Evolutionary conservation across 2,797 vertebrate genomes (phyloP).

Genomic region (Anguilla megastoma): DNA sequence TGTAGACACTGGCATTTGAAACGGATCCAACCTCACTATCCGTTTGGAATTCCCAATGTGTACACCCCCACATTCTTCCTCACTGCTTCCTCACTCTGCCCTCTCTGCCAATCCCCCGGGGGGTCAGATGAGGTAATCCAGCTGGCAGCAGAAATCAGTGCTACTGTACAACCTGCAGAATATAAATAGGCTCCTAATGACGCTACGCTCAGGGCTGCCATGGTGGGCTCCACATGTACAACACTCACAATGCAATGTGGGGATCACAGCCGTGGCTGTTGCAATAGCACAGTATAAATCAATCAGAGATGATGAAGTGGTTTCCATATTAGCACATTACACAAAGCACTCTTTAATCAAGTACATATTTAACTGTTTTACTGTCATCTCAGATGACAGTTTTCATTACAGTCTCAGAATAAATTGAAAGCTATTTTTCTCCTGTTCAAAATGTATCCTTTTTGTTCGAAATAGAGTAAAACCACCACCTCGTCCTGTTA

Average conservation of each 20-base stretch:
- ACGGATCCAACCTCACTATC: background rate
- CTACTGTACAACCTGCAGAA: constrained; percentile 37
- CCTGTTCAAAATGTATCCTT: background rate
- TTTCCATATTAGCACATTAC: background rate
- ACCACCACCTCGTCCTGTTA: background rate
- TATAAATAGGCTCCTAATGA: constrained; percentile 30
- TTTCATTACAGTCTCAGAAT: background rate
- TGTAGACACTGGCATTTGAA: background rate
- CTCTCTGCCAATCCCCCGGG: constrained; percentile 39
- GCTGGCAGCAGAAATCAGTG: constrained; percentile 31
- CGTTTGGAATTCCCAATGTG: background rate
- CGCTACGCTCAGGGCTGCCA: no score
- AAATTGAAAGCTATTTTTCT: background rate
- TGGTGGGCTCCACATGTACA: background rate
- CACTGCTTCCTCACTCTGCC: constrained; percentile 33
- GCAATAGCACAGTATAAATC: background rate
- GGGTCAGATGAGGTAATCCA: constrained; percentile 50
- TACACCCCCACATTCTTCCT: background rate
- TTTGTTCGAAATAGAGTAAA: background rate
- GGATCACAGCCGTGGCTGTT: background rate
- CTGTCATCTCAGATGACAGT: background rate
- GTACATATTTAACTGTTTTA: background rate
- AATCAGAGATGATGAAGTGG: background rate
- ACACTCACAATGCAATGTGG: background rate
- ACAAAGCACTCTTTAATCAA: background rate